phyloP scores from a whole-genome alignment of 2,888 invertebrate genomes.

The Latrodectus elegans region DNA sequence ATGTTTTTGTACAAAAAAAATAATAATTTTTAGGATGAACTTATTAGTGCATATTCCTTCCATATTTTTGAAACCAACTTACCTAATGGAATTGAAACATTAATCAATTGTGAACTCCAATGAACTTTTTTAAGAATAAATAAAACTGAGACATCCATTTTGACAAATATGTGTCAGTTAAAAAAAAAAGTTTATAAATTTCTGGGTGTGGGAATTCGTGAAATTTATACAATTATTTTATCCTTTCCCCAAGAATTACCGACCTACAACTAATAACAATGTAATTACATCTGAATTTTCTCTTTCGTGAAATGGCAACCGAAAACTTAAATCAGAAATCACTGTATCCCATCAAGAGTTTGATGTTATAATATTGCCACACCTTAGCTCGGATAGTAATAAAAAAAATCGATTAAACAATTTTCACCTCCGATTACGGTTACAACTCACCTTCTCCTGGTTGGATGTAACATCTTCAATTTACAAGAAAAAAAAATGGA shows the following conservation, averaged over 20 bases:
- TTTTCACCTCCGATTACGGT: slow-evolving; percentile 49
- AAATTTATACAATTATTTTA: not conserved
- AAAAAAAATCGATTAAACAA: slow-evolving; percentile 49
- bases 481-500: slow-evolving; percentile 4
- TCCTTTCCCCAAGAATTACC: not conserved
- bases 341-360: not conserved
- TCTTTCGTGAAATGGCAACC: slow-evolving; percentile 26
- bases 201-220: no score
- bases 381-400: not conserved
- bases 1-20: no score
- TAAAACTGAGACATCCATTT: no score
- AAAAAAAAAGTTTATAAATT: no score
- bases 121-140: no score
- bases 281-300: slow-evolving; percentile 46
- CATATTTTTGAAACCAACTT: no score
- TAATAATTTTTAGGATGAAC: no score
- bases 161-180: no score
- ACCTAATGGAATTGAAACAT: no score
- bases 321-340: slow-evolving; percentile 7
- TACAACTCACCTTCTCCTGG: slow-evolving; percentile 7
- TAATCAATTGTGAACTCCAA: no score
- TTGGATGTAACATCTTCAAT: not conserved
- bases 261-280: slow-evolving; percentile 46
- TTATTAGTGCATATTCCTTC: no score
- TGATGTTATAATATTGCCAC: not conserved